Evolutionary conservation across 2,113 vertebrate species (phyloP).

Genomic region (Atherinomorus stipes): DNA sequence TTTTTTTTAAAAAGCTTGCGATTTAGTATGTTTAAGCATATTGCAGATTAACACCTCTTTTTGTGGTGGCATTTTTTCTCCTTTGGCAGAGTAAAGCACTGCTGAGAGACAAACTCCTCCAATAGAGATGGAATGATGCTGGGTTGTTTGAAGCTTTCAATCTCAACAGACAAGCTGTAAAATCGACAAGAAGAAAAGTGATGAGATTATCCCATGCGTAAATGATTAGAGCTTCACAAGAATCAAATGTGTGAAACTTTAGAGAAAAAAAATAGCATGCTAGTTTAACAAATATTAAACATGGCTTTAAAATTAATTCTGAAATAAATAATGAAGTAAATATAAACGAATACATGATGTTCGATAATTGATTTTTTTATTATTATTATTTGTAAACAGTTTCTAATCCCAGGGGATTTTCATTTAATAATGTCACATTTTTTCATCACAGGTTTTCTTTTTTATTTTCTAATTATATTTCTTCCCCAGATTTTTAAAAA

Average conservation of each 20-base stretch:
- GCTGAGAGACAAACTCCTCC: conserved; percentile 61
- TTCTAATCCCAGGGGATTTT: not conserved
- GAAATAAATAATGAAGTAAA: too few relatives aligned
- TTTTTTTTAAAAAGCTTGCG: conserved; percentile 7
- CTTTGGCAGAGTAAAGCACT: conserved; percentile 65
- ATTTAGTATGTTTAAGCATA: conserved; percentile 24
- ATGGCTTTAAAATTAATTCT: too few relatives aligned
- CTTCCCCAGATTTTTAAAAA: too few relatives aligned
- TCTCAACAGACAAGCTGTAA: conserved; percentile 78
- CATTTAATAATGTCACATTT: too few relatives aligned
- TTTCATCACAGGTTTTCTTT: too few relatives aligned
- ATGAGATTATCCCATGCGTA: conserved; percentile 7
- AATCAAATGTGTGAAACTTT: conserved; percentile 9
- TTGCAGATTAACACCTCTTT: conserved; percentile 60
- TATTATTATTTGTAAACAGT: not conserved
- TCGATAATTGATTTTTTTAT: not conserved
- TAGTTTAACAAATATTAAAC: not conserved
- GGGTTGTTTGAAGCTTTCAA: conserved; percentile 54
- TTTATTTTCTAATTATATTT: too few relatives aligned
- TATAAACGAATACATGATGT: too few relatives aligned
- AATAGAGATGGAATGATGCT: conserved; percentile 53
- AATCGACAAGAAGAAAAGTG: conserved; percentile 29
- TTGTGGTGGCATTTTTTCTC: conserved; percentile 49
- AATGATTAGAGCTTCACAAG: conserved; percentile 17
- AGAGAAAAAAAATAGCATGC: not conserved